Evolutionary conservation across 2,888 invertebrate genomes (phyloP).

Genomic region (Nasonia oneida): DNA sequence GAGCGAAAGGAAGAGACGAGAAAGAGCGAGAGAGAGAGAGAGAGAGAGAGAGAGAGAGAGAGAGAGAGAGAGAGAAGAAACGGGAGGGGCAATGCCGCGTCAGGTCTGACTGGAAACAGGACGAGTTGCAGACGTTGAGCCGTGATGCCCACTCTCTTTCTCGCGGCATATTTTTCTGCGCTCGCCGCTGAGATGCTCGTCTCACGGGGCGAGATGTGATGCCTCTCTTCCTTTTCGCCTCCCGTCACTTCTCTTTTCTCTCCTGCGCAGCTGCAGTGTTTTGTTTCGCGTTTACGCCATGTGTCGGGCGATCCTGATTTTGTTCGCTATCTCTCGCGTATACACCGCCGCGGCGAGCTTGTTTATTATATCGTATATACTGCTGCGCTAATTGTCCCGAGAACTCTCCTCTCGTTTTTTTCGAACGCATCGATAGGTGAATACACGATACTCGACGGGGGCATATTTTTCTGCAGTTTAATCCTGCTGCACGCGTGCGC

Average conservation of each 20-base stretch:
- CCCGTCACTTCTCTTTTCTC: conserved; percentile 43
- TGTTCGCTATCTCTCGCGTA: background rate
- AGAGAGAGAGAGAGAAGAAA: conserved; percentile 4
- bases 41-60: background rate
- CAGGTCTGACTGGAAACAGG: conserved; percentile 51
- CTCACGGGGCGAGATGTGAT: conserved; percentile 17
- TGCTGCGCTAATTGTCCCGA: conserved; percentile 24
- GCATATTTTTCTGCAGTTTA: background rate
- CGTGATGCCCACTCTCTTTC: conserved; percentile 42
- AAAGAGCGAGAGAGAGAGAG: conserved; percentile 61
- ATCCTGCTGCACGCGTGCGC: background rate
- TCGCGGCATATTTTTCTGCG: conserved; percentile 27
- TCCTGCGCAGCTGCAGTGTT: background rate
- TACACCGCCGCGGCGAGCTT: background rate
- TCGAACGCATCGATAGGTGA: background rate
- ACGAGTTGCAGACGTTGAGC: conserved; percentile 63
- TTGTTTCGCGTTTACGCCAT: conserved; percentile 3
- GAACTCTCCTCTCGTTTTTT: background rate
- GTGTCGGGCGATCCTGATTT: conserved; percentile 39
- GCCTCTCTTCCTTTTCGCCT: conserved; percentile 39
- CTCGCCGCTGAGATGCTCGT: background rate
- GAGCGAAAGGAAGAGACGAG: conserved; percentile 46
- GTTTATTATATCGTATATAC: conserved; percentile 10
- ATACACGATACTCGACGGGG: background rate
- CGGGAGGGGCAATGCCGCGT: conserved; percentile 51